A percentile compares a stretch with the other conserved stretches of the same genome.
phyloP scores from a whole-genome alignment of 2,113 vertebrate genomes.

The Tragulus kanchil region DNA sequence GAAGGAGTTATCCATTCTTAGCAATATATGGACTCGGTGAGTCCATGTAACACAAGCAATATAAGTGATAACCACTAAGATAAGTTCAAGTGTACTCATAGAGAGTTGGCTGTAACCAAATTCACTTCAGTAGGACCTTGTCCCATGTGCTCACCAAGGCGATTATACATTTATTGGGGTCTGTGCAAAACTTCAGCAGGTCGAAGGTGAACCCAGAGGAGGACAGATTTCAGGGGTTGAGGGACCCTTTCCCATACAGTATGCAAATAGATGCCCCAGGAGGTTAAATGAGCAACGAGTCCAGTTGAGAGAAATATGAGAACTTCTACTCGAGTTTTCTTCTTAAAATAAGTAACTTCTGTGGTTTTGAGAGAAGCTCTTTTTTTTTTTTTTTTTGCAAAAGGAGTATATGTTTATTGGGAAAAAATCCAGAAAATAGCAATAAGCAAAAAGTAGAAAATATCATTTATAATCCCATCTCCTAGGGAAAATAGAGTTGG shows the following conservation, averaged over 20 bases:
- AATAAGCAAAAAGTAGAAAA: not conserved
- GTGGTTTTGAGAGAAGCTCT: not conserved
- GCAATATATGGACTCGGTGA: rapidly evolving
- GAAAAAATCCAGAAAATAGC: constrained; percentile 29
- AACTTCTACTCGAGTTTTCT: constrained; percentile 4
- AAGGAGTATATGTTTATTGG: not conserved
- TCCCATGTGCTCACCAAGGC: not conserved
- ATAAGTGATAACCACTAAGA: not conserved
- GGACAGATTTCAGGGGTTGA: not conserved
- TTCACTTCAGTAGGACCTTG: not conserved
- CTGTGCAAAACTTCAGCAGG: not conserved
- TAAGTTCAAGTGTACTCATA: not conserved
- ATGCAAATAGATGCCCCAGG: not conserved
- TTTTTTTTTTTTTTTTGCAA: not conserved
- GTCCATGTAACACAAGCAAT: not conserved
- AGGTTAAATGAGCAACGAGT: not conserved
- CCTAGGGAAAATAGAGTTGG: not conserved
- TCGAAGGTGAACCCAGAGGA: not conserved
- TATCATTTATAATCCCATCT: not conserved
- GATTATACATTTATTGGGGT: not conserved
- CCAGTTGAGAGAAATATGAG: not conserved
- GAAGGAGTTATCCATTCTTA: not conserved
- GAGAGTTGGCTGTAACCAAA: not conserved
- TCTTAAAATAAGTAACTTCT: constrained; percentile 5
- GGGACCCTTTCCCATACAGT: not conserved